Conservation (phyloP, 2,113 vertebrate genomes). For the Riparia riparia region DNA sequence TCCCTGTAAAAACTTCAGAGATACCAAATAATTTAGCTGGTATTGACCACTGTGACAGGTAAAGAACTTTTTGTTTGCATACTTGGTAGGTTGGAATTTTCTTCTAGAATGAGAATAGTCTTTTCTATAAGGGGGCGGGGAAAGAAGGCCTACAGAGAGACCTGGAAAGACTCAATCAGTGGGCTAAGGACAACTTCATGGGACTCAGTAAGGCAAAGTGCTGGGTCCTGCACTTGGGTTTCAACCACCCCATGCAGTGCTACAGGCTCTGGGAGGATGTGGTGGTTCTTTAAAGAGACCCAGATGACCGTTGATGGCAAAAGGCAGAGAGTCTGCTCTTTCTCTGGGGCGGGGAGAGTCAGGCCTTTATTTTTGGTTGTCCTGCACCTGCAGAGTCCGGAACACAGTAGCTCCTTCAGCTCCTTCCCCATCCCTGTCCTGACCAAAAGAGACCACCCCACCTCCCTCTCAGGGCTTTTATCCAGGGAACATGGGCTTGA, state of each 20-base stretch:
- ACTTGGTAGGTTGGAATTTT: not conserved
- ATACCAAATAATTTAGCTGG: not conserved
- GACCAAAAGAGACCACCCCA: too few species aligned
- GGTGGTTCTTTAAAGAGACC: too few species aligned
- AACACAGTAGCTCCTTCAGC: too few species aligned
- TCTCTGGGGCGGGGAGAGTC: too few species aligned
- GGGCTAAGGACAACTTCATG: not conserved
- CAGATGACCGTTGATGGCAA: too few species aligned
- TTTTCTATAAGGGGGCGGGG: fast-evolving
- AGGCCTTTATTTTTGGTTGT: too few species aligned
- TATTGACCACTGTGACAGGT: not conserved
- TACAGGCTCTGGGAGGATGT: not conserved
- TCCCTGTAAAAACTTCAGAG: not conserved
- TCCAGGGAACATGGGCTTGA: too few species aligned
- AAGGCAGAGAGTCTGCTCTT: too few species aligned
- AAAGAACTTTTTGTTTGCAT: not conserved
- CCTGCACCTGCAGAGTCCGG: too few species aligned
- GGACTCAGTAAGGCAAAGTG: not conserved
- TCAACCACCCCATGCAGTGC: not conserved
- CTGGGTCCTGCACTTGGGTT: fast-evolving
- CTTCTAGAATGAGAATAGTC: not conserved
- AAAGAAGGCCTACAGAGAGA: not conserved
- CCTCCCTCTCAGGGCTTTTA: too few species aligned
- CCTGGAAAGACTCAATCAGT: not conserved
- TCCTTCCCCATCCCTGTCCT: too few species aligned